Conservation (phyloP, 2,797 vertebrate species). For the Okamejei kenojei region DNA sequence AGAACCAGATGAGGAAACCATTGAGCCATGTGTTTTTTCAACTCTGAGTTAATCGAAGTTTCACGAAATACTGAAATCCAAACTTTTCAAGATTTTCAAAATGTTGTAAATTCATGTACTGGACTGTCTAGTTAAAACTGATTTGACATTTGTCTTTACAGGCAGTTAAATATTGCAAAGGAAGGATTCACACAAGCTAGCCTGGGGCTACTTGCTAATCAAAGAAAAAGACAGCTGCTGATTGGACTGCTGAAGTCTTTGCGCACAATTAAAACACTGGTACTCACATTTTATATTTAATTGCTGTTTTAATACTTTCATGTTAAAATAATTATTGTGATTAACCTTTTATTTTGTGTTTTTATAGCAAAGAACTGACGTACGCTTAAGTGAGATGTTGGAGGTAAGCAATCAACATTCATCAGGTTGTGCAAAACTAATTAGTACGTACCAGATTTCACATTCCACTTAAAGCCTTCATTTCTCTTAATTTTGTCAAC, state of each 20-base stretch:
- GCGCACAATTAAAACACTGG: slow-evolving; percentile 97
- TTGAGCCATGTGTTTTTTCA: no score
- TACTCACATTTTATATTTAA: slow-evolving; percentile 47
- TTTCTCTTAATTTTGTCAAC: no score
- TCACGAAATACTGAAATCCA: no score
- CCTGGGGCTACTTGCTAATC: slow-evolving; percentile 88
- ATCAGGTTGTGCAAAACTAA: not conserved
- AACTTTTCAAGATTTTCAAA: no score
- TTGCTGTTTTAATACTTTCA: not conserved
- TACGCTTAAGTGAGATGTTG: slow-evolving; percentile 93
- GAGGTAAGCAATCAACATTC: slow-evolving; percentile 67
- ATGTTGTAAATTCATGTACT: not conserved
- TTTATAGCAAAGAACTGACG: slow-evolving; percentile 93
- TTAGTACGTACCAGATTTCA: no score
- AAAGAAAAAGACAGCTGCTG: slow-evolving; percentile 84
- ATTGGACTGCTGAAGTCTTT: slow-evolving; percentile 89
- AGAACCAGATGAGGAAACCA: no score
- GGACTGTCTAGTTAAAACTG: not conserved
- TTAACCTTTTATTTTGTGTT: slow-evolving; percentile 31
- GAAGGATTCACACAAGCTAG: slow-evolving; percentile 95
- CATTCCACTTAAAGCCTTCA: no score
- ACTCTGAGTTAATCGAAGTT: no score
- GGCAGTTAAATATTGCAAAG: slow-evolving; percentile 81
- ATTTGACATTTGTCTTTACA: slow-evolving; percentile 50
- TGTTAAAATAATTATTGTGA: slow-evolving; percentile 34